Conservation (phyloP, 2,113 vertebrate genomes). For the Neotragus pygmaeus region DNA sequence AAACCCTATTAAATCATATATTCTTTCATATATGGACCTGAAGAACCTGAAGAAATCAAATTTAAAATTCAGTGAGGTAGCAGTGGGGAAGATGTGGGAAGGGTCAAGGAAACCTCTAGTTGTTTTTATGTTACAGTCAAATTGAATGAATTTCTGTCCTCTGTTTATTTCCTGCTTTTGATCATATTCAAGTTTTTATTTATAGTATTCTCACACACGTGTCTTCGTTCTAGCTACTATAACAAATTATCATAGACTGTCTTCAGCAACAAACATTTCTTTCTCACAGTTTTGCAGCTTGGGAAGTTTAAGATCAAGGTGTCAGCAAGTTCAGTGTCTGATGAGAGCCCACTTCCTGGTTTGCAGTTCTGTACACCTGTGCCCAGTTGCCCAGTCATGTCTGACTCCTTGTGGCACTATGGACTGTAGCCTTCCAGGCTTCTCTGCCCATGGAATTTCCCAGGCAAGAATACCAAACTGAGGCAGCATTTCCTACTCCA, state of each 20-base stretch:
- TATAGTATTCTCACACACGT: not conserved
- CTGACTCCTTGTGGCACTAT: not conserved
- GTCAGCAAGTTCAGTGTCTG: not conserved
- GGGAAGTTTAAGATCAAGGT: not conserved
- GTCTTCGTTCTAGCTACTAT: not conserved
- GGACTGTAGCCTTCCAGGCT: not conserved
- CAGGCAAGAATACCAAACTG: not conserved
- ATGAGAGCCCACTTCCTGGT: not conserved
- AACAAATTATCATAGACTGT: not conserved
- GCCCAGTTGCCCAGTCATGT: not conserved
- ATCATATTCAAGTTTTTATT: not conserved
- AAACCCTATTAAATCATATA: not conserved
- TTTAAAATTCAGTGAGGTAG: not conserved
- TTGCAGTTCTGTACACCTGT: not conserved
- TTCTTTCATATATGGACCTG: no score
- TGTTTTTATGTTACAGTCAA: not conserved
- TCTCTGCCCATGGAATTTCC: not conserved
- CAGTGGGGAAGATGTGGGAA: not conserved
- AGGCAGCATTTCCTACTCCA: not conserved
- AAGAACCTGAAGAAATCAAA: not conserved
- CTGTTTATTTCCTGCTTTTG: not conserved
- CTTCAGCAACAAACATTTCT: not conserved
- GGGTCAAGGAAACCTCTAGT: not conserved
- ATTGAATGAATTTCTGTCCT: not conserved
- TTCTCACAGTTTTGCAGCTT: not conserved